Conservation (phyloP, 2,113 vertebrate species). For the Excalfactoria chinensis region DNA sequence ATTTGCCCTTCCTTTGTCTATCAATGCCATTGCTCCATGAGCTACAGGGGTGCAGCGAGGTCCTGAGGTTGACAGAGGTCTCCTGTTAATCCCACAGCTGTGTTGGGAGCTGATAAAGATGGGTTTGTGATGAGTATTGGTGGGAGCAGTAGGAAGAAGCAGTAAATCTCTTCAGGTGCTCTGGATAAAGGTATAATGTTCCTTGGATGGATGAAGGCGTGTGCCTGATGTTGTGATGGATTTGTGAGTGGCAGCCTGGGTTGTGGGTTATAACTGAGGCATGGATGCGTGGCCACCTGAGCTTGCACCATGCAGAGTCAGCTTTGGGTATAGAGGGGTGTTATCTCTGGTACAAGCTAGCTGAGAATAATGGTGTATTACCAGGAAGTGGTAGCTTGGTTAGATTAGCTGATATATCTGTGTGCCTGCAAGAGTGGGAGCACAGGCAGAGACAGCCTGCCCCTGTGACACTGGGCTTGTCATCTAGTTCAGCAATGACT, state of each 20-base stretch:
- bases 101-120: neutral
- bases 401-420: neutral
- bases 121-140: neutral
- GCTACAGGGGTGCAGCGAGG: neutral
- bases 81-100: neutral
- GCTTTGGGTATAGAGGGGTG: neutral
- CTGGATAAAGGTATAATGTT: neutral
- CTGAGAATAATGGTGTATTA: fast-evolving
- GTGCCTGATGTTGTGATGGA: neutral
- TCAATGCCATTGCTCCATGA: no score
- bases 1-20: no score
- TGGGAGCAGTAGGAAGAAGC: neutral
- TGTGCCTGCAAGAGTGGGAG: neutral
- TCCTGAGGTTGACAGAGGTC: neutral
- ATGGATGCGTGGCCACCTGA: fast-evolving
- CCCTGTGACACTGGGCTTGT: neutral
- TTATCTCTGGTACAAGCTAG: neutral
- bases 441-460: neutral
- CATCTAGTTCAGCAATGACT: neutral
- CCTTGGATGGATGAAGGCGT: neutral
- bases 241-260: neutral
- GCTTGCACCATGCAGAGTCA: neutral
- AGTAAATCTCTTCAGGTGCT: neutral
- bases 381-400: neutral
- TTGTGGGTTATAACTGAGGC: neutral